phyloP scores from a whole-genome alignment of 2,113 vertebrate genomes.

The Otocyon megalotis region DNA sequence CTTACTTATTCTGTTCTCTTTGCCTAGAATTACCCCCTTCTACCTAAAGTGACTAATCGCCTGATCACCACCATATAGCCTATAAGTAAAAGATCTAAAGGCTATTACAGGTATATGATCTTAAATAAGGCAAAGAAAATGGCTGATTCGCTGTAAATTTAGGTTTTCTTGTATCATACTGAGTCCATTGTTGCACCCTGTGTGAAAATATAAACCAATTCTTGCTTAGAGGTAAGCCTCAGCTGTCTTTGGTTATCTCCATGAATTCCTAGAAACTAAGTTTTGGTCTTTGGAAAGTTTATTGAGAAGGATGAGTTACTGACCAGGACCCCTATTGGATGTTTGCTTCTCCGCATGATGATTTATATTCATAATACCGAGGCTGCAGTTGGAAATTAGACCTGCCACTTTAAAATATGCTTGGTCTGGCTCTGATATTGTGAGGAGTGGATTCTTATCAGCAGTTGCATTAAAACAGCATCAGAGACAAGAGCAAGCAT shows the following conservation, averaged over 20 bases:
- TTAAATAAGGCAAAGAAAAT: constrained; percentile 23
- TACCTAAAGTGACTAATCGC: not conserved
- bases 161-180: not conserved
- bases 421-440: constrained; percentile 25
- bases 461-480: constrained; percentile 69
- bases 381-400: constrained; percentile 72
- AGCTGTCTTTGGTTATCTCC: not conserved
- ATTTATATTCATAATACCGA: constrained; percentile 76
- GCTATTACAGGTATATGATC: not conserved
- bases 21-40: not conserved
- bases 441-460: constrained; percentile 73
- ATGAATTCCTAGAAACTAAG: not conserved
- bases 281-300: constrained; percentile 6
- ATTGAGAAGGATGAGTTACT: constrained; percentile 63
- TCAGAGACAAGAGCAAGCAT: constrained; percentile 64
- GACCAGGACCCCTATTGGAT: not conserved
- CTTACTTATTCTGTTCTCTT: not conserved
- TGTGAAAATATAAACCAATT: not conserved
- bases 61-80: not conserved
- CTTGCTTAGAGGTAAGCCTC: not conserved
- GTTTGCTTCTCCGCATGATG: constrained; percentile 66
- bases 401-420: constrained; percentile 79
- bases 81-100: not conserved
- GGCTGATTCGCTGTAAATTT: not conserved
- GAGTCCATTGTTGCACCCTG: not conserved